phyloP scores from a whole-genome alignment of 2,888 invertebrate genomes.

The Phymatocera aterrima region DNA sequence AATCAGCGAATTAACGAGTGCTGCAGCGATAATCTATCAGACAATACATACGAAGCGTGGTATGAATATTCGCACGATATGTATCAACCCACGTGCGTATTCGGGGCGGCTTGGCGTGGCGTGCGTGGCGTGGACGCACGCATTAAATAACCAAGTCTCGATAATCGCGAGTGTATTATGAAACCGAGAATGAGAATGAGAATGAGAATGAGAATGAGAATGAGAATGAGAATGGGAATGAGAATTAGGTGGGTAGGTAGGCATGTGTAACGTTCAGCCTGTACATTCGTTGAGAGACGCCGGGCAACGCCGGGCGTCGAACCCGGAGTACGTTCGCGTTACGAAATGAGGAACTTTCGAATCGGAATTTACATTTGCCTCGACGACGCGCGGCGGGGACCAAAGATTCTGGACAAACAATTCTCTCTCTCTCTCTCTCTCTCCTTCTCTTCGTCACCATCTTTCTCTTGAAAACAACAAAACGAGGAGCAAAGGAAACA shows the following conservation, averaged over 20 bases:
- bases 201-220: slow-evolving; percentile 3
- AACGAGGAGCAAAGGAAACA: background rate
- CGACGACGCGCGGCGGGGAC: background rate
- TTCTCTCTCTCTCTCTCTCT: background rate
- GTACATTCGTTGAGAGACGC: slow-evolving; percentile 39
- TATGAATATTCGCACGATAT: no score
- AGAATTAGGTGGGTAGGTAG: background rate
- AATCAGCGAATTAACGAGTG: no score
- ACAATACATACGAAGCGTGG: no score
- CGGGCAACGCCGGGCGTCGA: slow-evolving; percentile 61
- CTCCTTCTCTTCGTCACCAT: no score
- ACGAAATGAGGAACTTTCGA: slow-evolving; percentile 67
- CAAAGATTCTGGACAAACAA: background rate
- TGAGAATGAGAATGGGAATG: slow-evolving; percentile 2
- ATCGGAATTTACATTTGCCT: slow-evolving; percentile 32
- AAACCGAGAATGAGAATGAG: slow-evolving; percentile 13
- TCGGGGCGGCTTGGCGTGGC: no score
- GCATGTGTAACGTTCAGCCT: slow-evolving; percentile 14
- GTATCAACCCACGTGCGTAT: background rate
- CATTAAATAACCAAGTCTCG: background rate
- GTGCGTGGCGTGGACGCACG: no score
- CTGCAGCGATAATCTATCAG: no score
- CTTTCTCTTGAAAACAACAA: no score
- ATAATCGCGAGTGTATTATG: background rate
- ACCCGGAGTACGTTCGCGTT: slow-evolving; percentile 64